These are phyloP conservation scores for Coptodon bakossiorum DNA, from an alignment of 2,113 vertebrate genomes.

Conservation along the genomic window DNA sequence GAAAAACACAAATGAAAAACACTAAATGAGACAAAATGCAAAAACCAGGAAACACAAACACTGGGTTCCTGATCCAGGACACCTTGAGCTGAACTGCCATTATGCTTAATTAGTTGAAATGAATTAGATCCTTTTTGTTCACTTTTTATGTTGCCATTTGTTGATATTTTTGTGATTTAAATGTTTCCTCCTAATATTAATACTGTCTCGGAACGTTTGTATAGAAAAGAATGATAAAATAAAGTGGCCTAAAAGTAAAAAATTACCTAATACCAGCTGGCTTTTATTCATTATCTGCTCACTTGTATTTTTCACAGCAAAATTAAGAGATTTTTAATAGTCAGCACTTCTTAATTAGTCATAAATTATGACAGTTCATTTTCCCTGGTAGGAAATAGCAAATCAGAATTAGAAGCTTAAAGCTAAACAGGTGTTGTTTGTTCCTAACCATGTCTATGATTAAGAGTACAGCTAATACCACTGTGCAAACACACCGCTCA, in stretches of 20 bases:
- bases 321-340: neutral
- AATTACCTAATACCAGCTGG: neutral
- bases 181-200: neutral
- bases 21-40: neutral
- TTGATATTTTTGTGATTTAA: neutral
- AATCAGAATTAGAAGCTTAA: neutral
- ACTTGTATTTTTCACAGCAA: neutral
- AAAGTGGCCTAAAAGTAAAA: neutral
- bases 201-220: neutral
- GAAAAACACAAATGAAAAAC: neutral
- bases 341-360: neutral
- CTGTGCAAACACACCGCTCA: neutral
- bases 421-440: constrained; percentile 7
- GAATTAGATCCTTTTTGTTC: neutral
- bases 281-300: neutral
- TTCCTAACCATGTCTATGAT: neutral
- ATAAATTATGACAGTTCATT: neutral
- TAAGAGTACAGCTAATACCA: constrained; percentile 17
- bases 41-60: neutral
- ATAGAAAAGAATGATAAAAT: neutral
- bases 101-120: neutral
- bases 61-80: neutral
- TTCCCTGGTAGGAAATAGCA: neutral
- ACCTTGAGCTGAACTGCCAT: neutral
- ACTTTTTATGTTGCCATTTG: neutral